Evolutionary conservation across 2,797 vertebrate species (phyloP), one percentile per base, ranked within the genome.

Genomic region (Notoglanidium macrostoma): DNA sequence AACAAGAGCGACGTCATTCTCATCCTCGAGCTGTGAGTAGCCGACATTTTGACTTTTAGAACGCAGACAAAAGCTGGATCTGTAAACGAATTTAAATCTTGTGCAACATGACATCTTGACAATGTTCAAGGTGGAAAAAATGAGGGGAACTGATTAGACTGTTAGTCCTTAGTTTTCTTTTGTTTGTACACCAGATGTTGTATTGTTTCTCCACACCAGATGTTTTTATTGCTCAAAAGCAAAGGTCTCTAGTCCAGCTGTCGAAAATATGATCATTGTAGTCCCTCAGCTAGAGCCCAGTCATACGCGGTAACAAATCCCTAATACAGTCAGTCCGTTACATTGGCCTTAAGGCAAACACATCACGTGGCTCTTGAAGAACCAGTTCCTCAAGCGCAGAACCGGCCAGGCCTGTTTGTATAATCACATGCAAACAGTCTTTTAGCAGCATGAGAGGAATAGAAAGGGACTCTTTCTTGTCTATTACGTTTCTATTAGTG

Each of bases 11-110:
- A 99, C 55, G 98, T 99, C 94, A 98, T 99, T 93, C 97, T 99
- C 86, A 98, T 99, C 93, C 95, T 99, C 89, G 98, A 99, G 93
- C 98, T 99, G 98, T 99, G 95, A 99, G 98, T 98, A 87, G 1
- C 46, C 2, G 21, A 65, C 59, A 0, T n/a, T 65, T 51, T 67
- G 26, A 26, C 46, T 51, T 65, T 49, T 44, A 29, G 3, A 29
- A 15, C 11, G 80, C n/a, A 67, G 12, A 82, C 6, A n/a, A 6
- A 61, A 80, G 46, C 26, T 49, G 5, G 35, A 44, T 80, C n/a
- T 46, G 79, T 46, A 65, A 82, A 49, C 21, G 44, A 29, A 65
- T 81, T 81, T 49, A 49, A 49, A 49, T 49, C 29, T 54, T 10
- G n/a, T 21, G 26, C 76, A 32, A 32, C 49, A 35, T 23, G 19